Base-by-base conservation (phyloP, 2,797 vertebrate species). In the Amblyopsis hoosieri region DNA sequence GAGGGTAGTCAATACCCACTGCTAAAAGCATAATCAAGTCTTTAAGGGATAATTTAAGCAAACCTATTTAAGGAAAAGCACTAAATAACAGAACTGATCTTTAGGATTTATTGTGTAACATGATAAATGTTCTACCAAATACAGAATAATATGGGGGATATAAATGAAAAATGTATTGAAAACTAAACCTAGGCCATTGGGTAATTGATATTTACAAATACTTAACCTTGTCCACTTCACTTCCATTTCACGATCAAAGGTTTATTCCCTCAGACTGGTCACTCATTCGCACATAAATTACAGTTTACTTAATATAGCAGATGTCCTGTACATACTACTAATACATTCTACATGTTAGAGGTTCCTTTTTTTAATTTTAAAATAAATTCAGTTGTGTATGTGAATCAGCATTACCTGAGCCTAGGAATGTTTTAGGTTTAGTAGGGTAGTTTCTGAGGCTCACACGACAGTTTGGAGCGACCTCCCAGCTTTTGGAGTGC, bases 261-360 rank as follows among this genome's bases (percentile, higher is more conserved):
- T 37, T 37, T 37, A 37, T 37, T 37, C 33, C 33, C 33, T 37
- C 33, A 37, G 33, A 8, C 33, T 37, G 33, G 33, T 37, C 33
- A 37, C 33, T 8, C 33, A 37, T 37, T 37, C 33, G 33, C 6
- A 37, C 33, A 37, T 8, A n/a, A 64, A 17, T 71, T 58, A n/a
- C 68, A 37, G 67, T 61, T 70, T 9, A 71, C 64, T 69, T 59
- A 70, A 67, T 69, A 54, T 74, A 74, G 79, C 85, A 74, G 11
- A 71, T 46, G 78, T 79, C 78, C 79, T 90, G 86, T 90, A 89
- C 72, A 89, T 89, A 91, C 54, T 75, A 76, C 76, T 76, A 76
- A 71, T 77, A 78, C 72, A 64, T 82, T 85, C 66, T 86, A 80
- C 84, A 86, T 23, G 67, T 81, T 76, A 74, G 52, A 64, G 45